A percentile compares a stretch with the other conserved stretches of the same genome.
Conservation (phyloP, 1,140 invertebrate genomes). For the Nasonia giraulti region DNA sequence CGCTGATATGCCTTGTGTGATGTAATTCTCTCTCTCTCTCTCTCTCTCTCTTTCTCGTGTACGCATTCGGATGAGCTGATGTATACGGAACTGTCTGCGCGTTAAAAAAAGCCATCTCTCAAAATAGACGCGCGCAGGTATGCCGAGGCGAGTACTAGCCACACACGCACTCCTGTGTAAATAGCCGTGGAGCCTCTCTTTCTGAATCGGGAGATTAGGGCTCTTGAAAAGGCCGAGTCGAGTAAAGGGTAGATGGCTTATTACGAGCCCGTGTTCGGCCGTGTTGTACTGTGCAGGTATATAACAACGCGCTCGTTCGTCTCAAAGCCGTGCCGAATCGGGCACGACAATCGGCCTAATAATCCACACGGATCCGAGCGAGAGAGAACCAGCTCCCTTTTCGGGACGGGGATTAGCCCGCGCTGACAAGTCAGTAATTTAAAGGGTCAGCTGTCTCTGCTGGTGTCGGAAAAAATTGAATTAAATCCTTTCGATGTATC, state of each 20-base stretch:
- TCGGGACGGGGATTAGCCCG: not conserved
- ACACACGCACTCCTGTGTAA: conserved; percentile 12
- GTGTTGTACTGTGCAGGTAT: conserved; percentile 48
- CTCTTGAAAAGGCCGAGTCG: not conserved
- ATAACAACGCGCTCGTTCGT: conserved; percentile 61
- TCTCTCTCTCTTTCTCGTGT: no score
- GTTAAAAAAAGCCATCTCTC: no score
- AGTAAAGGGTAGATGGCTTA: conserved; percentile 1
- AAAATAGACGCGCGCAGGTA: not conserved
- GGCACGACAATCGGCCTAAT: conserved; percentile 71
- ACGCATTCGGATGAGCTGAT: no score
- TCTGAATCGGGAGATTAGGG: conserved; percentile 20
- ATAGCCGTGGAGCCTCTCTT: not conserved
- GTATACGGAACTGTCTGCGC: no score
- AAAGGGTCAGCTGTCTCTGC: not conserved
- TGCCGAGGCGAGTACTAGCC: no score
- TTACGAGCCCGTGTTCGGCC: conserved; percentile 47
- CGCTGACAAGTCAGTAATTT: not conserved
- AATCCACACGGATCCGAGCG: conserved; percentile 54
- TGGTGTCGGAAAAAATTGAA: no score
- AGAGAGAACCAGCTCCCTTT: not conserved
- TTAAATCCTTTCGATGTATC: no score
- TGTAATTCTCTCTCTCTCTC: no score
- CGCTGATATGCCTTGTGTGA: not conserved
- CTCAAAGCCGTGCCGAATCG: conserved; percentile 68